phyloP scores from a whole-genome alignment of 2,888 invertebrate genomes.

The Meliscaeva auricollis region DNA sequence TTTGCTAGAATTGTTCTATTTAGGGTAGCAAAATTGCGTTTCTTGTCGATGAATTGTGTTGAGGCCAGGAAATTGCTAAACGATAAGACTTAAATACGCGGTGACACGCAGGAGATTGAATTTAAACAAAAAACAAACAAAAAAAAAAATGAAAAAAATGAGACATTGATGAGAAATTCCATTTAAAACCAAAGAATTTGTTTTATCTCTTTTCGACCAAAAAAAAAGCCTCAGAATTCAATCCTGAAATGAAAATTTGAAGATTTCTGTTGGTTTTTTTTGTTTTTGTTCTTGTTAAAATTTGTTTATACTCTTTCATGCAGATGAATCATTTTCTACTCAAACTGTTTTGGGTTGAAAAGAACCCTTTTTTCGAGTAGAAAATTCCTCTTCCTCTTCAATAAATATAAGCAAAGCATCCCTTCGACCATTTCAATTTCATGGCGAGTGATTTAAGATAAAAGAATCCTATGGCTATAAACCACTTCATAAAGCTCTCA shows the following conservation, averaged over 20 bases:
- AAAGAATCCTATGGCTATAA: neutral
- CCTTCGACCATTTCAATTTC: slow-evolving; percentile 13
- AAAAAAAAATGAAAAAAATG: too few relatives aligned
- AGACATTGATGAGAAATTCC: slow-evolving; percentile 8
- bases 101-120: neutral
- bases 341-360: neutral
- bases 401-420: neutral
- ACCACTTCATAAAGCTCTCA: slow-evolving; percentile 21
- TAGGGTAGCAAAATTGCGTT: slow-evolving; percentile 46
- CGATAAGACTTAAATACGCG: slow-evolving; percentile 45
- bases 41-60: slow-evolving; percentile 55
- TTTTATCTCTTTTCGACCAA: neutral
- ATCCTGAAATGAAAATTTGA: neutral
- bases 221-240: neutral
- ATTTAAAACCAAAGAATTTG: slow-evolving; percentile 9
- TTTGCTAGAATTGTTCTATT: slow-evolving; percentile 32
- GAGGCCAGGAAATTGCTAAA: slow-evolving; percentile 65
- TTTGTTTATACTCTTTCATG: too few relatives aligned
- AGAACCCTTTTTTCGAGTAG: neutral
- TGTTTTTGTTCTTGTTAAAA: too few relatives aligned
- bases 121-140: neutral
- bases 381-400: neutral
- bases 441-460: neutral
- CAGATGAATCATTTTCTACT: slow-evolving; percentile 5
- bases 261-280: neutral